These are phyloP conservation scores for Amphiprion percula DNA, from an alignment of 2,113 vertebrate species.

Conservation along the genomic window DNA sequence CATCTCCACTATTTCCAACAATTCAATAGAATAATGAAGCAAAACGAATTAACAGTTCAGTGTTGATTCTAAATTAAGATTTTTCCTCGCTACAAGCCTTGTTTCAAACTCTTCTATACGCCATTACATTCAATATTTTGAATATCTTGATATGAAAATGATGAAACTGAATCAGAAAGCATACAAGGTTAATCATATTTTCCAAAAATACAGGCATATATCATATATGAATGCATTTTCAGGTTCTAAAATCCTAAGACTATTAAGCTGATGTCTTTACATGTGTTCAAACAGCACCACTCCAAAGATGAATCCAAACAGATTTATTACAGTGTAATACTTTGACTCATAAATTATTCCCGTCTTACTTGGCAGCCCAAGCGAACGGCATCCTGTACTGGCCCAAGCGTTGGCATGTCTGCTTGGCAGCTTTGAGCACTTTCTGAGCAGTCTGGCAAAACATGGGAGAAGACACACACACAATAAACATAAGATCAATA, in stretches of 20 bases:
- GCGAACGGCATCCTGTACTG: slow-evolving; percentile 98
- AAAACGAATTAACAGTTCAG: too few species aligned
- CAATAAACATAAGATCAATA: neutral
- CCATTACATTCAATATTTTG: too few species aligned
- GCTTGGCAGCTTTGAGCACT: slow-evolving; percentile 94
- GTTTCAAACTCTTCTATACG: too few species aligned
- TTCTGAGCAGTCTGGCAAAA: slow-evolving; percentile 92
- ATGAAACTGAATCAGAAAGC: too few species aligned
- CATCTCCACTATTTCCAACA: too few species aligned
- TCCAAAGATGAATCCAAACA: slow-evolving; percentile 17
- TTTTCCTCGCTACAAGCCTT: too few species aligned
- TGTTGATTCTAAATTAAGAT: too few species aligned
- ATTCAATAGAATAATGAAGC: too few species aligned
- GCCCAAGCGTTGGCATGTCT: slow-evolving; percentile 93
- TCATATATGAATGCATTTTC: too few species aligned
- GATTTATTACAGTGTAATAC: slow-evolving; percentile 1
- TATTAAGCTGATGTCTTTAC: neutral
- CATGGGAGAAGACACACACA: slow-evolving; percentile 29
- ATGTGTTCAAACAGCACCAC: neutral
- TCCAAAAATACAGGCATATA: too few species aligned
- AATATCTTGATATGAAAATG: too few species aligned
- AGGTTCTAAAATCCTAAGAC: neutral
- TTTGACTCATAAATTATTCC: slow-evolving; percentile 14
- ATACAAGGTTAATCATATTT: too few species aligned
- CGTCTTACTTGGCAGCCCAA: slow-evolving; percentile 95